A percentile compares a stretch with the other conserved stretches of the same genome.
These are phyloP conservation scores for human (Homo sapiens) DNA, from an alignment of 2,113 vertebrate species.

Conservation along the genomic window DNA sequence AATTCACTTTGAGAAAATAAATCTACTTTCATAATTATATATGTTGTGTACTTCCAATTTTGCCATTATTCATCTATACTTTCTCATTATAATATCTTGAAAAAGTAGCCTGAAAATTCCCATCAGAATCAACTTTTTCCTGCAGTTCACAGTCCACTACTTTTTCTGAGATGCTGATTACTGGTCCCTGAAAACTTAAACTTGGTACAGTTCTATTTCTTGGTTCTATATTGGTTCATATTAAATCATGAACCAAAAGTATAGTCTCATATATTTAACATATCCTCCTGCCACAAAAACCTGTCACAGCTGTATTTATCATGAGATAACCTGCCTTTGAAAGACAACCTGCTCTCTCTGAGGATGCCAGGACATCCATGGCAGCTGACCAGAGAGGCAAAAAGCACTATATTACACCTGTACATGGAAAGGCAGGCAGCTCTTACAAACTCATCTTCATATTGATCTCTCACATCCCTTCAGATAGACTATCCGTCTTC, in stretches of 20 bases:
- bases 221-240: background rate
- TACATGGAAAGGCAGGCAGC: background rate
- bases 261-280: background rate
- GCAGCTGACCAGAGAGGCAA: background rate
- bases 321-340: background rate
- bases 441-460: background rate
- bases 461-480: background rate
- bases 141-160: background rate
- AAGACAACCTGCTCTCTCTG: background rate
- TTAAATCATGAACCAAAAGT: background rate
- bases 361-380: background rate
- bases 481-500: background rate
- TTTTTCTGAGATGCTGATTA: background rate
- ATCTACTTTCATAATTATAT: background rate
- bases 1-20: constrained; percentile 16
- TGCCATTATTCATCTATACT: background rate
- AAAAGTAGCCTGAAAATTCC: background rate
- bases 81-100: background rate
- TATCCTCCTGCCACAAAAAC: background rate
- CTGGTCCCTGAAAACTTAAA: background rate
- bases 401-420: background rate
- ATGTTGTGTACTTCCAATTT: background rate
- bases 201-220: background rate
- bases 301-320: background rate
- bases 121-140: background rate